Evolutionary conservation across 2,113 vertebrate genomes (phyloP).

Genomic region (Oenanthe oenanthe): DNA sequence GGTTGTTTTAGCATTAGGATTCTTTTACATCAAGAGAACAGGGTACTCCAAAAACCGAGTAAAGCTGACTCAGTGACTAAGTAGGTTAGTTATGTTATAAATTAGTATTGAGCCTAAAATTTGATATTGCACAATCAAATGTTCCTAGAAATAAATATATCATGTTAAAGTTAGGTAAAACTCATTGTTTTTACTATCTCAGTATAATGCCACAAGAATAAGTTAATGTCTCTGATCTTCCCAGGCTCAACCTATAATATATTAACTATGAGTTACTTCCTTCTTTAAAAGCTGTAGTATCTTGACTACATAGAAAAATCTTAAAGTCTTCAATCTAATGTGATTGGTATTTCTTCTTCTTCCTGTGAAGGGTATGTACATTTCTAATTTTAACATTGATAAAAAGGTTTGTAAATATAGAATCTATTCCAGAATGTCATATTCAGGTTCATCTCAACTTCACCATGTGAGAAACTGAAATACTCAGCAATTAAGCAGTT

Average conservation of each 20-base stretch:
- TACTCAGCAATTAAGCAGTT: neutral
- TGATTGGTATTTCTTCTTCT: neutral
- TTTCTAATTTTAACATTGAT: neutral
- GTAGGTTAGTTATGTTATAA: neutral
- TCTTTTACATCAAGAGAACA: neutral
- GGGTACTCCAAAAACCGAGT: rapidly evolving
- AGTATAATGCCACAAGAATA: neutral
- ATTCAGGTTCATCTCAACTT: neutral
- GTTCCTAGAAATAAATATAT: neutral
- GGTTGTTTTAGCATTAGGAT: neutral
- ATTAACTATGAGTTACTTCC: neutral
- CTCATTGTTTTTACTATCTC: neutral
- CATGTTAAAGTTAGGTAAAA: neutral
- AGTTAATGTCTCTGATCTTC: neutral
- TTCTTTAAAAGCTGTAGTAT: neutral
- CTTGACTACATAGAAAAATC: neutral
- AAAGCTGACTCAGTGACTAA: neutral
- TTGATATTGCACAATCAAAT: neutral
- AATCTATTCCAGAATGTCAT: neutral
- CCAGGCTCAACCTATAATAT: neutral
- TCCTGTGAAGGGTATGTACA: neutral
- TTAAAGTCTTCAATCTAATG: neutral
- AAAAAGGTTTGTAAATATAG: neutral
- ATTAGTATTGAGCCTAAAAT: neutral
- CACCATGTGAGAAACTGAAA: neutral